Evolutionary conservation across 2,113 vertebrate genomes (phyloP).

Genomic region (Dasyornis broadbenti): DNA sequence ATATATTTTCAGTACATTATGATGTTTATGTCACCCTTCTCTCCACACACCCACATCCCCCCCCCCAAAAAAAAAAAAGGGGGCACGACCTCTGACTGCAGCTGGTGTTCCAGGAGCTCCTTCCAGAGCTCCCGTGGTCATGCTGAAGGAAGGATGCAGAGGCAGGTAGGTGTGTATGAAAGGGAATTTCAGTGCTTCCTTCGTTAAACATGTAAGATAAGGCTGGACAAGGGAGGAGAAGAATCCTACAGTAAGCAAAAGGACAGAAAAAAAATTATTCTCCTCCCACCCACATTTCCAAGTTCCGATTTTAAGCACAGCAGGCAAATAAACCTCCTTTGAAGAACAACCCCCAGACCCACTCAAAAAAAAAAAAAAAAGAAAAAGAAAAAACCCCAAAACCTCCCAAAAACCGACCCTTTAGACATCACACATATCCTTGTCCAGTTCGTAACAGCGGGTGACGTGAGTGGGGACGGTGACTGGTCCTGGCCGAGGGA

Average conservation of each 20-base stretch:
- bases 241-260: background rate
- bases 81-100: background rate
- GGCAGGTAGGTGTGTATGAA: background rate
- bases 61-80: rapidly evolving
- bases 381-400: too few species aligned
- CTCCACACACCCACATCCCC: rapidly evolving
- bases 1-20: background rate
- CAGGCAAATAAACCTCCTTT: background rate
- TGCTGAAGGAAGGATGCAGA: background rate
- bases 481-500: background rate
- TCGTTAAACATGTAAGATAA: background rate
- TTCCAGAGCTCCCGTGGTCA: background rate
- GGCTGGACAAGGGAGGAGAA: background rate
- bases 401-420: background rate
- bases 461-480: background rate
- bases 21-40: background rate
- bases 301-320: background rate
- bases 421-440: background rate
- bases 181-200: background rate
- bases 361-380: too few species aligned
- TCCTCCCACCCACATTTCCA: background rate
- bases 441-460: background rate
- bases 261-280: background rate
- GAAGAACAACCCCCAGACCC: background rate
- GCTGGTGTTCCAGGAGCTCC: background rate